Percentiles rank a stretch among this genome's conserved stretches.
phyloP scores from a whole-genome alignment of 2,113 vertebrate species.

The Tympanuchus pallidicinctus region DNA sequence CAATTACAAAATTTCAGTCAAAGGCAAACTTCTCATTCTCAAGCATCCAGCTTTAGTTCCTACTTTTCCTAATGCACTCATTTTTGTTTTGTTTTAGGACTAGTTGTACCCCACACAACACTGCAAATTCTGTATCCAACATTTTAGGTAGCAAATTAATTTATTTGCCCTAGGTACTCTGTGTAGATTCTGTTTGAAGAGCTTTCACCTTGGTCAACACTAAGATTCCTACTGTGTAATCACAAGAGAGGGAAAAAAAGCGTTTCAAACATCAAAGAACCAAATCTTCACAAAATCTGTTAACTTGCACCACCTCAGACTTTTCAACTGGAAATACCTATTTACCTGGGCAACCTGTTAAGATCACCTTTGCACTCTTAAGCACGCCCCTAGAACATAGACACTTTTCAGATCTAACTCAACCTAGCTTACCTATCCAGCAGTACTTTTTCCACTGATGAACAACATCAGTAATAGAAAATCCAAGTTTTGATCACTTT shows the following conservation, averaged over 20 bases:
- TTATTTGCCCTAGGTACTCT: slow-evolving; percentile 78
- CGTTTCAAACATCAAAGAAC: background rate
- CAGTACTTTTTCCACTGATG: background rate
- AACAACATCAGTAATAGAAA: background rate
- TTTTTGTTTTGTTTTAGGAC: slow-evolving; percentile 28
- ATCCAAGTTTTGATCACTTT: background rate
- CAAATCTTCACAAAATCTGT: background rate
- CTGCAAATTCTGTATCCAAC: slow-evolving; percentile 64
- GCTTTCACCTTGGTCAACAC: slow-evolving; percentile 72
- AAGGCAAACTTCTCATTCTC: background rate
- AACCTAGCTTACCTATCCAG: background rate
- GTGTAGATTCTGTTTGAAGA: slow-evolving; percentile 79
- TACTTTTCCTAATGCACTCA: background rate
- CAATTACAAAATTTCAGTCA: background rate
- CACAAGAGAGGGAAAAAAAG: slow-evolving; percentile 67
- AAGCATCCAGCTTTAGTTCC: background rate
- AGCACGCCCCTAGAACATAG: background rate
- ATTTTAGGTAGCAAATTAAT: slow-evolving; percentile 59
- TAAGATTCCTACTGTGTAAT: slow-evolving; percentile 76
- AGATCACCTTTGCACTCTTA: background rate
- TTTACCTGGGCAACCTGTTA: background rate
- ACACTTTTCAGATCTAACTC: background rate
- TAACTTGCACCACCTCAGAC: background rate
- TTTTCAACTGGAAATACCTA: background rate
- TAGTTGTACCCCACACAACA: slow-evolving; percentile 53